Evolutionary conservation across 2,888 invertebrate species (phyloP), one percentile per base, ranked within the genome.

Genomic region (Scaptodrosophila latifasciaeformis): DNA sequence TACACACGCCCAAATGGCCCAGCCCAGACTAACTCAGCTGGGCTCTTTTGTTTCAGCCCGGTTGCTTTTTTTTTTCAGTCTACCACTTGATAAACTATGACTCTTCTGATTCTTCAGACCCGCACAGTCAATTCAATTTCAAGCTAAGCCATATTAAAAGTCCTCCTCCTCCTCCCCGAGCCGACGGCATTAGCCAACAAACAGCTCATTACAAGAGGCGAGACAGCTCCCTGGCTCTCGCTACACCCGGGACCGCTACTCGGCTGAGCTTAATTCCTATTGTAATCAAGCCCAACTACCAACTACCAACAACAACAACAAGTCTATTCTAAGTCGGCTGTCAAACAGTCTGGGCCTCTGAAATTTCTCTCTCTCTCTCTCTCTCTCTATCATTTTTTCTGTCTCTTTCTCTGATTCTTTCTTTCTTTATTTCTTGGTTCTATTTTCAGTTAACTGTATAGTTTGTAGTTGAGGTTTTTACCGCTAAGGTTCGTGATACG

Each of bases 401-500:
- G 31, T 53, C 13, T 35, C 34, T 34, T 13, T 53, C 43, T 48
- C 17, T 54, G 34, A 52, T 50, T 51, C 59, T 70, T 62, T 64
- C 65, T n/a, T n/a, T n/a, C n/a, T n/a, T n/a, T n/a, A n/a, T n/a
- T n/a, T n/a, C n/a, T n/a, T n/a, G n/a, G n/a, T n/a, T n/a, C n/a
- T n/a, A n/a, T n/a, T n/a, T 68, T 67, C 60, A 69, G 59, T 63
- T 86, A 86, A 86, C 86, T 82, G 86, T 86, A 85, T 80, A 81
- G 83, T 85, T 85, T 86, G 86, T 86, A 86, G 86, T 83, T 84
- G 85, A 81, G 78, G 82, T 76, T 82, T 85, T 85, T 86, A 86
- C 86, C 86, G 86, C 86, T 86, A 86, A 82, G 82, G 85, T 86
- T 86, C 85, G 86, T 79, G 81, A 75, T 84, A 86, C 85, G 84